Conservation (phyloP, 2,113 vertebrate species). For the Thinocorus orbignyianus region DNA sequence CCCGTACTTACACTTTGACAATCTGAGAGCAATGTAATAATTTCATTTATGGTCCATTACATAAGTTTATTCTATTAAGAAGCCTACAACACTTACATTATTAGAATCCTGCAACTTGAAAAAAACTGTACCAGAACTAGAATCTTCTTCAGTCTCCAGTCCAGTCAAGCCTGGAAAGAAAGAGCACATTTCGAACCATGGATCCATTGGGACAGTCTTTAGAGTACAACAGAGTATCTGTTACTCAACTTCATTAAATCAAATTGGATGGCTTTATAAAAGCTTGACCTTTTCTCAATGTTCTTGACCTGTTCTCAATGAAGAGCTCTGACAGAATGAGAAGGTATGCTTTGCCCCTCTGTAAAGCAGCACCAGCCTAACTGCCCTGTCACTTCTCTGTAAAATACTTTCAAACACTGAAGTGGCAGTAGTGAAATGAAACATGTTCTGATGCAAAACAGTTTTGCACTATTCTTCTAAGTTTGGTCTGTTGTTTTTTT, state of each 20-base stretch:
- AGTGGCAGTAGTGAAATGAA: not conserved
- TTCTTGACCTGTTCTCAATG: too few relatives aligned
- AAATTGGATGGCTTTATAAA: not conserved
- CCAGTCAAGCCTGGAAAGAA: not conserved
- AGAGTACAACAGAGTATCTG: not conserved
- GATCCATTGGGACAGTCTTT: not conserved
- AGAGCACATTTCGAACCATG: not conserved
- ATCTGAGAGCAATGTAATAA: not conserved
- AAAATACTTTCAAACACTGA: not conserved
- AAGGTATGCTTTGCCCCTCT: not conserved
- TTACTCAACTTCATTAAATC: not conserved
- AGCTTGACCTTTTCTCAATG: not conserved
- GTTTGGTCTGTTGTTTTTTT: too few relatives aligned
- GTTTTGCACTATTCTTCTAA: not conserved
- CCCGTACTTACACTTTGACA: not conserved
- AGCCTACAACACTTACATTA: not conserved
- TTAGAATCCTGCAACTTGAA: not conserved
- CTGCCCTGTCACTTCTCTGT: not conserved
- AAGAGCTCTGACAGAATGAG: not conserved
- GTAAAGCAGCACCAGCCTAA: not conserved
- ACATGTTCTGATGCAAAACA: not conserved
- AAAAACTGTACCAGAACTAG: not conserved
- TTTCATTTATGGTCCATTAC: not conserved
- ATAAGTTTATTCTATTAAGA: not conserved
- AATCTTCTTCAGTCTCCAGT: not conserved